A percentile compares a stretch with the other conserved stretches of the same genome.
Evolutionary conservation across 1,140 invertebrate species (phyloP).

Genomic region (Brachionus rubens): DNA sequence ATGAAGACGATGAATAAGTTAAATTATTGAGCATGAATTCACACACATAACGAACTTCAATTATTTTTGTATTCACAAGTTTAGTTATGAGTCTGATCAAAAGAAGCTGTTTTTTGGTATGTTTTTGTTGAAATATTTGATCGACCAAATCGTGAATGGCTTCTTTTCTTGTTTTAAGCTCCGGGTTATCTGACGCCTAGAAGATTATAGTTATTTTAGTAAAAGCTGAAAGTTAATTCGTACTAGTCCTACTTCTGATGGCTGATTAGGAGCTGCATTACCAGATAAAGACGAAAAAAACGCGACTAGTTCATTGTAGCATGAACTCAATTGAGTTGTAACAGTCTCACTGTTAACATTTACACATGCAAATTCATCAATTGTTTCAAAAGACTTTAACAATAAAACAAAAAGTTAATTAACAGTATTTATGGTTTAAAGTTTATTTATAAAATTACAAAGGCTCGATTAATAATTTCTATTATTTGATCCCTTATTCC

Average conservation of each 20-base stretch:
- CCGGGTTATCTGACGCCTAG: background rate
- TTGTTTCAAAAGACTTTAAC: constrained; percentile 20
- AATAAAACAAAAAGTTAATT: background rate
- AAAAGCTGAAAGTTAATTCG: too few species aligned
- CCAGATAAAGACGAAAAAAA: background rate
- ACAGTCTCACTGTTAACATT: background rate
- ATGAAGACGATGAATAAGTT: background rate
- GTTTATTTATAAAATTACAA: background rate
- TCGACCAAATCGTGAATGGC: background rate
- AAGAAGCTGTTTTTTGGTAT: constrained; percentile 30
- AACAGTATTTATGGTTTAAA: background rate
- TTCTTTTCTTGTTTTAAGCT: background rate
- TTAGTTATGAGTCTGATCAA: background rate
- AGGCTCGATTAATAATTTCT: constrained; percentile 14
- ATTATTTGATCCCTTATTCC: constrained; percentile 9
- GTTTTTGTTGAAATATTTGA: constrained; percentile 29
- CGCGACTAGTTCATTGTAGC: constrained; percentile 7
- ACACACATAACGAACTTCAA: constrained; percentile 12
- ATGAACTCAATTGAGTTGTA: background rate
- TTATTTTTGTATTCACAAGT: constrained; percentile 4
- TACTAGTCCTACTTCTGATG: background rate
- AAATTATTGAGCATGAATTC: constrained; percentile 1
- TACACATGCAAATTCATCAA: constrained; percentile 11
- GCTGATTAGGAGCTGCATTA: background rate
- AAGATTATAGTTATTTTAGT: too few species aligned